phyloP scores from a whole-genome alignment of 2,113 vertebrate species.

The Athene cunicularia region DNA sequence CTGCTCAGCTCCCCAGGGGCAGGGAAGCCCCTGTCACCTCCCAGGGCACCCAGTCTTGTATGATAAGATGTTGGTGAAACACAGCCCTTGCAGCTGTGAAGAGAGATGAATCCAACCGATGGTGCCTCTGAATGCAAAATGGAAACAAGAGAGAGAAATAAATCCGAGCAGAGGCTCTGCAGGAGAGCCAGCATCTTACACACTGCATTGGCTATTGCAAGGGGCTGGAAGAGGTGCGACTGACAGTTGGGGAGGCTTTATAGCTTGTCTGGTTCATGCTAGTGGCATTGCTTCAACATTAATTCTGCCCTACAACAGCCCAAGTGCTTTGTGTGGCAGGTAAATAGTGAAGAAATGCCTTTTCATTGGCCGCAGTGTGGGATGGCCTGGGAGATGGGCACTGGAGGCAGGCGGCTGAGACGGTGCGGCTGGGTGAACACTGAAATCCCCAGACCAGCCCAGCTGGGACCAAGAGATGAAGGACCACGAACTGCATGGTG shows the following conservation, averaged over 20 bases:
- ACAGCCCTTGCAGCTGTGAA: background rate
- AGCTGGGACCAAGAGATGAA: background rate
- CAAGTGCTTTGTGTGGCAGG: background rate
- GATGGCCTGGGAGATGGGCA: background rate
- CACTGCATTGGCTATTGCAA: fast-evolving
- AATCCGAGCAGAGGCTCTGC: background rate
- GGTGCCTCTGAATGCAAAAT: background rate
- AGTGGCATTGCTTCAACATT: background rate
- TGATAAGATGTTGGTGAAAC: fast-evolving
- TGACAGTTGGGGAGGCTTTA: background rate
- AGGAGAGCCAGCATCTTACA: background rate
- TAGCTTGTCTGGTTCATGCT: background rate
- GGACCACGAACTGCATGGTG: background rate
- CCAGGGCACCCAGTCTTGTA: background rate
- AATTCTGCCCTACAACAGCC: background rate
- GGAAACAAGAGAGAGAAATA: background rate
- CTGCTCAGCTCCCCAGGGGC: background rate
- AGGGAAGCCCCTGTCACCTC: background rate
- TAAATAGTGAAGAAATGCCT: background rate
- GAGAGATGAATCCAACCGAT: fast-evolving
- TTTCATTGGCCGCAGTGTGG: fast-evolving
- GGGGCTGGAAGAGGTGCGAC: fast-evolving
- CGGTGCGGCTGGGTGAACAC: fast-evolving
- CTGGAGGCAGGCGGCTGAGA: fast-evolving
- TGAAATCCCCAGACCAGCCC: background rate